These are phyloP conservation scores for Hypsopygia costalis DNA, from an alignment of 2,888 invertebrate species.

Conservation along the genomic window DNA sequence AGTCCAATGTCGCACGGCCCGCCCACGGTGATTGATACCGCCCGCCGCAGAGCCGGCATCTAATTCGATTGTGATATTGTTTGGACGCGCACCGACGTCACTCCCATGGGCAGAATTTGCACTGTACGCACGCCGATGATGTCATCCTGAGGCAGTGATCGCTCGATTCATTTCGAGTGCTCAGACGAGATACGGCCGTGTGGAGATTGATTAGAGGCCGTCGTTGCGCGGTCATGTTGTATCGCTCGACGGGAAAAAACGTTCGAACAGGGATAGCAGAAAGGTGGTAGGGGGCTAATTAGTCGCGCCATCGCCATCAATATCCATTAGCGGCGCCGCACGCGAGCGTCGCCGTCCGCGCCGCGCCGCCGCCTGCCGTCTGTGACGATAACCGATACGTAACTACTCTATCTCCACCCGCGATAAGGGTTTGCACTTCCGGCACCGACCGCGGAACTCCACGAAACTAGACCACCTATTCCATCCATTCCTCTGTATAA, in stretches of 20 bases:
- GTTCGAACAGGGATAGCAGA: slow-evolving; percentile 36
- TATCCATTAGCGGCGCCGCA: slow-evolving; percentile 78
- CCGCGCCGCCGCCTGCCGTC: slow-evolving; percentile 31
- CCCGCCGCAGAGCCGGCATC: slow-evolving; percentile 57
- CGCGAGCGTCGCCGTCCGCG: slow-evolving; percentile 51
- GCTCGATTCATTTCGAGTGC: slow-evolving; percentile 40
- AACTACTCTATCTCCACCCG: slow-evolving; percentile 36
- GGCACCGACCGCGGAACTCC: slow-evolving; percentile 36
- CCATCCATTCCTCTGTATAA: slow-evolving; percentile 10
- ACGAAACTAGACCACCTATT: slow-evolving; percentile 23
- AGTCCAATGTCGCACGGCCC: slow-evolving; percentile 77
- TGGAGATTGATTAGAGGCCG: slow-evolving; percentile 46
- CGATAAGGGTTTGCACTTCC: slow-evolving; percentile 64
- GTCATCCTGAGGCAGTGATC: slow-evolving; percentile 43
- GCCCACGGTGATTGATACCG: slow-evolving; percentile 77
- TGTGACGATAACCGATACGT: slow-evolving; percentile 16
- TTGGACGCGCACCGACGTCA: slow-evolving; percentile 57
- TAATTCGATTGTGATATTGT: slow-evolving; percentile 74
- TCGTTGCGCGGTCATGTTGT: slow-evolving; percentile 33
- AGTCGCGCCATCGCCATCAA: slow-evolving; percentile 74
- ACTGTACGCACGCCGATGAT: slow-evolving; percentile 47
- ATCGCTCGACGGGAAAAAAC: slow-evolving; percentile 43
- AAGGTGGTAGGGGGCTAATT: slow-evolving; percentile 65
- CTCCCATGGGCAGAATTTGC: slow-evolving; percentile 43
- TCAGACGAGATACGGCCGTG: slow-evolving; percentile 37